Evolutionary conservation across 2,888 invertebrate genomes (phyloP).

Genomic region (Hirtodrosophila duncani): DNA sequence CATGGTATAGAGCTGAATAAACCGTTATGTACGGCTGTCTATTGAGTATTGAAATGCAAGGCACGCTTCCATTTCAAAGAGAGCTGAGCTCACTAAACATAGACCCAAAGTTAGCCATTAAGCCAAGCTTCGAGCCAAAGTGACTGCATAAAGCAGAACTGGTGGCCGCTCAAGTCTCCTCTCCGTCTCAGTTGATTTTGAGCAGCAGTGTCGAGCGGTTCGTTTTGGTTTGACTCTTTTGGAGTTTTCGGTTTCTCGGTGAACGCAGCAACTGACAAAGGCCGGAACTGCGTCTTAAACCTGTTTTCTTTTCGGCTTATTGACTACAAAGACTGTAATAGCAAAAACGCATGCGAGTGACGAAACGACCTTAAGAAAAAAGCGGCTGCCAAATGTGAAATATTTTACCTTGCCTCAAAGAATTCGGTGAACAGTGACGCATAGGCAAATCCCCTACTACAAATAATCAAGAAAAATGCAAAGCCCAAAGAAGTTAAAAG

Average conservation of each 20-base stretch:
- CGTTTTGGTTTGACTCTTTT: constrained; percentile 15
- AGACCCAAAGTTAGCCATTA: too few species aligned
- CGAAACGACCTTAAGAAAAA: constrained; percentile 60
- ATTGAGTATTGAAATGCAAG: constrained; percentile 34
- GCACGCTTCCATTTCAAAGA: constrained; percentile 35
- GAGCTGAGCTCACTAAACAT: constrained; percentile 10
- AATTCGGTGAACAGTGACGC: too few species aligned
- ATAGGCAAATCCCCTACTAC: too few species aligned
- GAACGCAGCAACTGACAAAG: constrained; percentile 16
- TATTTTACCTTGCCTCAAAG: constrained; percentile 5
- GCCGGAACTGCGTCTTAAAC: constrained; percentile 51
- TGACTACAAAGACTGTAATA: constrained; percentile 37
- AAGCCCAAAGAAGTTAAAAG: too few species aligned
- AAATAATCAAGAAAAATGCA: too few species aligned
- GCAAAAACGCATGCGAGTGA: constrained; percentile 48
- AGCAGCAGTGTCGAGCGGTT: constrained; percentile 38
- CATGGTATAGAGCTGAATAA: constrained; percentile 9
- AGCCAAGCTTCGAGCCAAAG: constrained; percentile 2
- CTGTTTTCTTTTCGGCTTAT: constrained; percentile 48
- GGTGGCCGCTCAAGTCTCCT: constrained; percentile 17
- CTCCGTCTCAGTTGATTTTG: constrained; percentile 48
- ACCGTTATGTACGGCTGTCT: constrained; percentile 36
- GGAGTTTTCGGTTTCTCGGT: constrained; percentile 4
- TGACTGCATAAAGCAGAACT: constrained; percentile 11
- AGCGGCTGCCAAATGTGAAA: constrained; percentile 7